Evolutionary conservation across 2,113 vertebrate species (phyloP), one percentile per base, ranked within the genome.

Genomic region (Corythornis madagascariensis): DNA sequence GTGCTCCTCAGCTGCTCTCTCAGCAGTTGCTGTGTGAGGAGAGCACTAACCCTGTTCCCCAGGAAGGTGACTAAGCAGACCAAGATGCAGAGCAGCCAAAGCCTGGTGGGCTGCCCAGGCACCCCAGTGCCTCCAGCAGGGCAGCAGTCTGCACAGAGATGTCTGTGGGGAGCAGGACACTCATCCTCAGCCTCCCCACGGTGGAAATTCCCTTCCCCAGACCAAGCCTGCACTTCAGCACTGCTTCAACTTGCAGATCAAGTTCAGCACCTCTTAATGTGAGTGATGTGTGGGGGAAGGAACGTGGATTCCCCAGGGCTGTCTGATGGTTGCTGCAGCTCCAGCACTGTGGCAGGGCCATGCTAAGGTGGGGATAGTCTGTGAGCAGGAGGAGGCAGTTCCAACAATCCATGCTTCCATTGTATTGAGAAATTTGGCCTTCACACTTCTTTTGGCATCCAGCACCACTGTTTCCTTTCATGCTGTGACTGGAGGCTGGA

Each of bases 401-500:
- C 59, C 73, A 80, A 38, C 69, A 83, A 75, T 55, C 52, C 65
- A 6, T 56, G 56, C 83, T 93, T 81, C 76, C 69, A 90, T 83
- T 93, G 72, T 55, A 57, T 57, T 4, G 5, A 57, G 83, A 91
- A 74, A 67, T 83, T 73, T 79, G 76, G 76, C 66, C 66, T 91
- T 94, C 52, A 45, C 35, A 35, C 61, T 88, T 76, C n/a, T 91
- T 64, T 65, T 94, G 86, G 65, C 72, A 72, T 50, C 57, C 65
- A 50, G 31, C 53, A 74, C 47, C 35, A 13, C 45, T 91, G 92
- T 69, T 88, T 85, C 69, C 82, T 88, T 82, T 88, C 55, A 38
- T 72, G 73, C 70, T 82, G 90, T 75, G 83, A 86, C 73, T 92
- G 59, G 57, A 92, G 73, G 35, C 42, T 92, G n/a, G 69, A 50